Evolutionary conservation across 1,140 invertebrate species (phyloP).

Genomic region (Dinothrombium tinctorium): DNA sequence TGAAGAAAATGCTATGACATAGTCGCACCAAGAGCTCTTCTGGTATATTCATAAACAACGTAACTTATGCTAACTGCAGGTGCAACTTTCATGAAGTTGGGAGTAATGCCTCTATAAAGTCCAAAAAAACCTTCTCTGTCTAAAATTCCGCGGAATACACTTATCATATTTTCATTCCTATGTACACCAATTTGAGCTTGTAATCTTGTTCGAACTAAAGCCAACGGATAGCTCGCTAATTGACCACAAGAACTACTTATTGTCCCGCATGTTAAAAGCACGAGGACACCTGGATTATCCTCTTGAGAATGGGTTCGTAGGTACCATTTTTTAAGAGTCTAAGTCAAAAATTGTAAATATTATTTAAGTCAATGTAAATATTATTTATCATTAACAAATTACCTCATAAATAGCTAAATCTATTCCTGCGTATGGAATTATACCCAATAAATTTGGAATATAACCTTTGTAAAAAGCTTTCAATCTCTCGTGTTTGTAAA

Average conservation of each 20-base stretch:
- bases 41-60: slow-evolving; percentile 83
- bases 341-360: slow-evolving; percentile 12
- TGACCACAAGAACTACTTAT: slow-evolving; percentile 82
- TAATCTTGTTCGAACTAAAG: slow-evolving; percentile 73
- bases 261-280: slow-evolving; percentile 72
- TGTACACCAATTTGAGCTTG: slow-evolving; percentile 68
- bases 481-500: slow-evolving; percentile 59
- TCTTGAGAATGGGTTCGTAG: slow-evolving; percentile 26
- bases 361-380: no score
- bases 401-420: slow-evolving; percentile 93
- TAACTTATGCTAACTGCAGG: slow-evolving; percentile 92
- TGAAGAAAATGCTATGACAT: slow-evolving; percentile 3
- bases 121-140: slow-evolving; percentile 63
- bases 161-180: slow-evolving; percentile 37
- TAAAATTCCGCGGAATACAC: slow-evolving; percentile 60
- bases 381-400: no score
- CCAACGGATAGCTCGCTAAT: slow-evolving; percentile 86
- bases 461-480: slow-evolving; percentile 72
- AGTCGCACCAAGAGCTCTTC: slow-evolving; percentile 18
- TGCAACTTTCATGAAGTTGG: slow-evolving; percentile 74
- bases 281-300: slow-evolving; percentile 35
- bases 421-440: slow-evolving; percentile 95
- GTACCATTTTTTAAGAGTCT: slow-evolving; percentile 32
- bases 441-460: slow-evolving; percentile 89
- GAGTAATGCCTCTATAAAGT: slow-evolving; percentile 87